Percentiles rank a stretch among this genome's conserved stretches.
Evolutionary conservation across 2,113 vertebrate species (phyloP).

Genomic region (Bungarus multicinctus): DNA sequence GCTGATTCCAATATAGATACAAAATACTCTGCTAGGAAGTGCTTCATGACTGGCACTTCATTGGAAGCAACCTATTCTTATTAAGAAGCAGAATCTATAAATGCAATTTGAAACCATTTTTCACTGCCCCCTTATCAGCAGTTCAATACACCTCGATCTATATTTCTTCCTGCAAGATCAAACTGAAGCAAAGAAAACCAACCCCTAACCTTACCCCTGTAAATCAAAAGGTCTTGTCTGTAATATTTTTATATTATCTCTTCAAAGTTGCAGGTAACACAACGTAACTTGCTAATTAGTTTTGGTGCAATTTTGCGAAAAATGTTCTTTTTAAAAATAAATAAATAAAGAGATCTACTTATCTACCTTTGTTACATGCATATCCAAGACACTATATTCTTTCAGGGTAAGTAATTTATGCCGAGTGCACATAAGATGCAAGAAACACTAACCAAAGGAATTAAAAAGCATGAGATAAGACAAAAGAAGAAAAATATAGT

Average conservation of each 20-base stretch:
- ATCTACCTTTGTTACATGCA: neutral
- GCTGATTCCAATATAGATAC: constrained; percentile 40
- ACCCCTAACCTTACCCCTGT: constrained; percentile 20
- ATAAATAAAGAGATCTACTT: constrained; percentile 20
- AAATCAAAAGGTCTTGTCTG: neutral
- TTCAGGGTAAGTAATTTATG: neutral
- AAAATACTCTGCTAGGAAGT: constrained; percentile 16
- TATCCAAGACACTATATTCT: neutral
- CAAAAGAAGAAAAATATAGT: neutral
- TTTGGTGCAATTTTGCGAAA: constrained; percentile 34
- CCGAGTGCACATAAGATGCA: neutral
- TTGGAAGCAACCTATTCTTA: constrained; percentile 39
- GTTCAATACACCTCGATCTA: constrained; percentile 52
- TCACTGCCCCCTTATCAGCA: constrained; percentile 53
- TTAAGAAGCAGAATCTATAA: constrained; percentile 46
- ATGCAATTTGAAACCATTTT: constrained; percentile 54
- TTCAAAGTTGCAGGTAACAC: constrained; percentile 58
- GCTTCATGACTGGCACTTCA: constrained; percentile 46
- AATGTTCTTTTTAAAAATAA: constrained; percentile 17
- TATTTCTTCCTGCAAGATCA: constrained; percentile 44
- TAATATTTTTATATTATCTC: constrained; percentile 54
- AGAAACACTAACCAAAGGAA: neutral
- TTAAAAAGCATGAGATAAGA: neutral
- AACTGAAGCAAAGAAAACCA: constrained; percentile 28
- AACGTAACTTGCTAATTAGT: constrained; percentile 40